Evolutionary conservation across 2,113 vertebrate genomes (phyloP), one percentile per base, ranked within the genome.

Genomic region (Bucco capensis): DNA sequence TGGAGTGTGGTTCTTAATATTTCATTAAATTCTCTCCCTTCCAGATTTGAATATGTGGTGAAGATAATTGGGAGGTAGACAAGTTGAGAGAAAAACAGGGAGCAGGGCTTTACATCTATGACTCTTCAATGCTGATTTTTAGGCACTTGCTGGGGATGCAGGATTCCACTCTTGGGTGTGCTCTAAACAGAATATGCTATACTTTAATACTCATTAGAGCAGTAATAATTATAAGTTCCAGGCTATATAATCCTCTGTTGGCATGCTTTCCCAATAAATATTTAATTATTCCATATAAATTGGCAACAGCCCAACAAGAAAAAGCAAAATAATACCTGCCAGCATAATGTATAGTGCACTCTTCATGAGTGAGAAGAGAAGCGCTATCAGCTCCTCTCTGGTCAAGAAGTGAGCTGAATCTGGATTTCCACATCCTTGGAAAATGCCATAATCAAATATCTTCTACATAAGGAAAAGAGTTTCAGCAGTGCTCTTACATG

Each of bases 401-500:
- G 10, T 80, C 56, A 64, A 60, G 42, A 64, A 69, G 6, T n/a
- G 19, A 86, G 28, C 3, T 53, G 37, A 60, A 61, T 12, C n/a
- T 28, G 40, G 24, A 67, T 80, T 88, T 74, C 37, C 18, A 72
- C 31, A 64, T 61, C 25, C 33, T 56, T 31, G 7, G 35, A 74
- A 80, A 86, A 71, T 3, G 31, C 16, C 8, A 21, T 42, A 51
- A 47, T 12, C 17, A 75, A 85, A 67, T 6, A 67, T 2, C 12
- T 71, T 54, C 51, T 62, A 49, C 37, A 13, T 16, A 72, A 74
- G 46, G 8, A 64, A 78, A 67, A 74, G 10, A 27, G 2, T 6
- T 22, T n/a, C 35, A 74, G 21, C 42, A 80, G 31, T 2, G 1
- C 3, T 28, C 88, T 86, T 62, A 47, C 0, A 0, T 12, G 19